phyloP scores from a whole-genome alignment of 37 sponge, comb jelly and placozoan species.

The Mnemiopsis leidyi region DNA sequence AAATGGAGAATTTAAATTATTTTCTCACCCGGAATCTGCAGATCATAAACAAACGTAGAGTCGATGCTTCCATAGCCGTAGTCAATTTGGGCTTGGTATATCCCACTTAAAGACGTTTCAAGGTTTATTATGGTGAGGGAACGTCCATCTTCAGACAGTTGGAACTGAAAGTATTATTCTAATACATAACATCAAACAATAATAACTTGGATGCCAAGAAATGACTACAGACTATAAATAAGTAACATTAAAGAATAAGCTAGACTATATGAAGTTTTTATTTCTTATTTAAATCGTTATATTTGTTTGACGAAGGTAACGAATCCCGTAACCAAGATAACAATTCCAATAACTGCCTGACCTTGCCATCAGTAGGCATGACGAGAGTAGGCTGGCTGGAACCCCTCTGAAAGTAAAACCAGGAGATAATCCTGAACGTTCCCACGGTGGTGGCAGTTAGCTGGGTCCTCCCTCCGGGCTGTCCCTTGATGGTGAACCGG shows the following conservation, averaged over 20 bases:
- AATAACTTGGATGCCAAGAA: no score
- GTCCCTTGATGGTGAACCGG: neutral
- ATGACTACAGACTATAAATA: no score
- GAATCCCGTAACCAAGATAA: no score
- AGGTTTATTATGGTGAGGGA: neutral
- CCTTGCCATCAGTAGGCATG: neutral
- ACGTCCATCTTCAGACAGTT: neutral
- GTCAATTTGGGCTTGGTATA: constrained; percentile 32
- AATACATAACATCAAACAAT: no score
- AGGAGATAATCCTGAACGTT: neutral
- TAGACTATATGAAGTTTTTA: no score
- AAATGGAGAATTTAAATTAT: neutral
- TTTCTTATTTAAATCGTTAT: no score
- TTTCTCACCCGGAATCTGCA: neutral
- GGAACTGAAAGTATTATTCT: no score
- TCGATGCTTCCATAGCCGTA: neutral
- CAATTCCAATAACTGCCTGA: no score
- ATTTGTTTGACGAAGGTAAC: no score
- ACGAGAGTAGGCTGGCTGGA: neutral
- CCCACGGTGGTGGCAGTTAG: neutral
- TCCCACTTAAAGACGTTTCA: neutral
- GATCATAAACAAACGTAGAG: constrained; percentile 14
- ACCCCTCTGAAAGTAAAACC: neutral
- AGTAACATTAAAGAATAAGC: no score
- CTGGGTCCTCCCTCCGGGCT: neutral